Base-by-base conservation (phyloP, 2,888 invertebrate species). In the Philopedon plagiatum region DNA sequence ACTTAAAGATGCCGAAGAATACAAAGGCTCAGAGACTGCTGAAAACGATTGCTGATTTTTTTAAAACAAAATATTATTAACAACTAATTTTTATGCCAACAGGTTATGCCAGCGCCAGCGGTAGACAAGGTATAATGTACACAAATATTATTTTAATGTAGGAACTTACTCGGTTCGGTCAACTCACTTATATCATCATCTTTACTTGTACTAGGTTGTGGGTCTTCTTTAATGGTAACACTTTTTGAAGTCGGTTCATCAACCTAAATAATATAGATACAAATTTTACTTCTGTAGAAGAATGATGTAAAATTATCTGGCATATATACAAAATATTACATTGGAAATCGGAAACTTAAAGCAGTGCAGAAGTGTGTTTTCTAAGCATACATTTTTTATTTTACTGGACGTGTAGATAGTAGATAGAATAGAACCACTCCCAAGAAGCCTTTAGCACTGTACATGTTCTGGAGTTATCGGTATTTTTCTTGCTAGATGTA, bases 151-250 rank as follows among this genome's bases (percentile, higher is more conserved):
- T 57, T 23, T 23, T 44, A 5, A 46, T 51, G 39, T 34, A n/a
- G 29, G 1, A 9, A 68, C 78, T 75, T 80, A 83, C 83, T 79
- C 23, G 81, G 78, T 76, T 82, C 81, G 23, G 78, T 78, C 23
- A 82, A 46, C 54, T 83, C 83, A 66, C 83, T 84, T 11, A 83
- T 75, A 23, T 85, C 84, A 21, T 84, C 84, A 58, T 83, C 82
- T 78, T 81, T 82, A 72, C 85, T 85, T 8, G 84, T 84, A 29
- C 85, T 80, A 0, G 85, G 84, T 72, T 81, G 79, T 1, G 84
- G 83, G 63, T 83, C 82, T 41, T 81, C 81, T 63, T 77, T 77
- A 56, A 81, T 80, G 44, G 74, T 79, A n/a, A 80, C 80, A 73
- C 76, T 80, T 66, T 78, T 80, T 13, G 76, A 76, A 44, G 78